Percentiles rank a stretch among this genome's conserved stretches.
phyloP scores from a whole-genome alignment of 1,140 invertebrate genomes.

The Drosophila mauritiana region DNA sequence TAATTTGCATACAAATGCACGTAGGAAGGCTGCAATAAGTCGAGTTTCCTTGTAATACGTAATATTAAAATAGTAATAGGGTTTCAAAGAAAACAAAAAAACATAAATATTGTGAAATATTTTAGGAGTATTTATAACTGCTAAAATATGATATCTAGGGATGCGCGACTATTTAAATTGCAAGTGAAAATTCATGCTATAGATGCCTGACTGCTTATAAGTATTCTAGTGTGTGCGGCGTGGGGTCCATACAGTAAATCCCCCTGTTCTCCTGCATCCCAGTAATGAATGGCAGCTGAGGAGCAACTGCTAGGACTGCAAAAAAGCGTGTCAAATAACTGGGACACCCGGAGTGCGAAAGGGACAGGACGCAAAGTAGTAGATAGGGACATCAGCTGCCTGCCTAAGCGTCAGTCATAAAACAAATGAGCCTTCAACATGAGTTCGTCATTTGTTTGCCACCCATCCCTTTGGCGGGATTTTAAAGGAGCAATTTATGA shows the following conservation, averaged over 20 bases:
- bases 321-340: slow-evolving; percentile 79
- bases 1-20: slow-evolving; percentile 30
- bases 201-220: slow-evolving; percentile 2
- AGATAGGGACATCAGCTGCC: slow-evolving; percentile 51
- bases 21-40: background rate
- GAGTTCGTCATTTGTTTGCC: slow-evolving; percentile 74
- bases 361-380: background rate
- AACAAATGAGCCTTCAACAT: slow-evolving; percentile 79
- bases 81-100: no score
- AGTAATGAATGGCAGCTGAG: slow-evolving; percentile 61
- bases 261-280: slow-evolving; percentile 3
- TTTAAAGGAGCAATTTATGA: slow-evolving; percentile 48
- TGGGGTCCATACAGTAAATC: slow-evolving; percentile 7
- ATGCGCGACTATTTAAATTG: background rate
- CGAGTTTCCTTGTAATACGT: no score
- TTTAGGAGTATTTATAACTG: background rate
- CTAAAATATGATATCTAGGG: no score
- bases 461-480: slow-evolving; percentile 15
- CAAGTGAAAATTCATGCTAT: background rate
- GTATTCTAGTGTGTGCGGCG: background rate
- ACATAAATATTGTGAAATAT: no score
- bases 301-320: slow-evolving; percentile 44
- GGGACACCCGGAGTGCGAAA: slow-evolving; percentile 41
- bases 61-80: no score
- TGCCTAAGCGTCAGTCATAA: slow-evolving; percentile 71